These are phyloP conservation scores for Exephanes ischioxanthus DNA, from an alignment of 2,888 invertebrate species.

Conservation along the genomic window DNA sequence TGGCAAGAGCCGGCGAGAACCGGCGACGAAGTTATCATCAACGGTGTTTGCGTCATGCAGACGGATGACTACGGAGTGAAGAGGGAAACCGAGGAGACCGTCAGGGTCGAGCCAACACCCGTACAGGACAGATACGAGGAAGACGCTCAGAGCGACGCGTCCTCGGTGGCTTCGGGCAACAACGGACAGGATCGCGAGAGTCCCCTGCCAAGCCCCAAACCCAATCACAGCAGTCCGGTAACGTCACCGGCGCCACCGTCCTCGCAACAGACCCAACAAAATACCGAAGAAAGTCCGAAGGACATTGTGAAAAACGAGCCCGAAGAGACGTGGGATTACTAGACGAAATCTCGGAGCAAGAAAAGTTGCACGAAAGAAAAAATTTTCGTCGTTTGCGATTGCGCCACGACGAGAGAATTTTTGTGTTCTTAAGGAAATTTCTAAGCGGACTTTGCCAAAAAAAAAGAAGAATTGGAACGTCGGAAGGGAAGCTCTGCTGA, in stretches of 20 bases:
- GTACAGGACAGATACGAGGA: slow-evolving; percentile 88
- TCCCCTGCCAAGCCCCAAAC: slow-evolving; percentile 82
- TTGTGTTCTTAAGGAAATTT: neutral
- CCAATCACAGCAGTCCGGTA: slow-evolving; percentile 79
- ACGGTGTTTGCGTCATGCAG: slow-evolving; percentile 97
- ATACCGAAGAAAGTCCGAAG: slow-evolving; percentile 79
- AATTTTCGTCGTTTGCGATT: neutral
- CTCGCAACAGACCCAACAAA: slow-evolving; percentile 73
- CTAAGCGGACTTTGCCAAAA: slow-evolving; percentile 1
- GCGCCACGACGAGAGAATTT: neutral
- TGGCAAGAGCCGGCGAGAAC: slow-evolving; percentile 89
- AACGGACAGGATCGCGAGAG: slow-evolving; percentile 81
- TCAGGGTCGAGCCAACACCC: slow-evolving; percentile 92
- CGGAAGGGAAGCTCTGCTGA: neutral
- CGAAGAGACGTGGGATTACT: slow-evolving; percentile 84
- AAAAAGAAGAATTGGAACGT: neutral
- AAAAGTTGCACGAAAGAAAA: slow-evolving; percentile 4
- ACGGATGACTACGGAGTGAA: slow-evolving; percentile 90
- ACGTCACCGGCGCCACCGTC: slow-evolving; percentile 81
- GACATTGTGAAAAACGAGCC: slow-evolving; percentile 83
- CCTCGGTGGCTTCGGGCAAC: slow-evolving; percentile 82
- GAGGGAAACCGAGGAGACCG: slow-evolving; percentile 88
- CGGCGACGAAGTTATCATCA: slow-evolving; percentile 94
- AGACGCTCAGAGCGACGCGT: slow-evolving; percentile 85
- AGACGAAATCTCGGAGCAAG: slow-evolving; percentile 27